Evolutionary conservation across 2,888 invertebrate species (phyloP).

Genomic region (Eucriotettix oculatus): DNA sequence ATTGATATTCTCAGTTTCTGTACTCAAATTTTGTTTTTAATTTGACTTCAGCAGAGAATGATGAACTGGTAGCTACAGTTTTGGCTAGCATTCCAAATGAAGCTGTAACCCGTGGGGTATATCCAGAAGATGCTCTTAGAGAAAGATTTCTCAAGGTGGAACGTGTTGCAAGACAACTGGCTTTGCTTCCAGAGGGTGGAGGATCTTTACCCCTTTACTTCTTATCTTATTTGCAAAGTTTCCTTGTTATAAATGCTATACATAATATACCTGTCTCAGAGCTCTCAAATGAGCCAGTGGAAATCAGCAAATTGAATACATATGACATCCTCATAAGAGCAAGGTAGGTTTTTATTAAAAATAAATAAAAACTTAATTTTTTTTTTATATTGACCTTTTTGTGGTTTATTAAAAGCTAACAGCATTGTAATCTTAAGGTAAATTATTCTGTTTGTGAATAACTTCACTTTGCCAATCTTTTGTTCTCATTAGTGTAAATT

Average conservation of each 20-base stretch:
- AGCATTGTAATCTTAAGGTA: not conserved
- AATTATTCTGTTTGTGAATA: no score
- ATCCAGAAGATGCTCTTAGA: conserved; percentile 69
- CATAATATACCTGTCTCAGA: conserved; percentile 57
- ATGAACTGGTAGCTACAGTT: conserved; percentile 64
- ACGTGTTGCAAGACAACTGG: conserved; percentile 63
- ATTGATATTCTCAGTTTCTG: no score
- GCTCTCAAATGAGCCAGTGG: conserved; percentile 49
- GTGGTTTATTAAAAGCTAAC: not conserved
- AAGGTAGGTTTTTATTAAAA: conserved; percentile 35
- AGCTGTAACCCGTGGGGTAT: conserved; percentile 66
- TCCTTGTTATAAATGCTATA: conserved; percentile 51
- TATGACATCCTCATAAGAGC: conserved; percentile 82
- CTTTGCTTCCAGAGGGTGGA: conserved; percentile 75
- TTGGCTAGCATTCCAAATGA: conserved; percentile 60
- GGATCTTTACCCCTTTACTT: conserved; percentile 68
- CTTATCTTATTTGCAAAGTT: conserved; percentile 78
- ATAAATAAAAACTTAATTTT: not conserved
- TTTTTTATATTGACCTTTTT: not conserved
- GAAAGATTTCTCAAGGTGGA: conserved; percentile 74
- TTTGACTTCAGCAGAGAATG: conserved; percentile 38
- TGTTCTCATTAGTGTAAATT: no score
- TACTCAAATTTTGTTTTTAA: not conserved
- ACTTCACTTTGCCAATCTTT: no score
- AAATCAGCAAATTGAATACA: conserved; percentile 60